These are phyloP conservation scores for Xyrauchen texanus DNA, from an alignment of 2,113 vertebrate species.

Conservation along the genomic window DNA sequence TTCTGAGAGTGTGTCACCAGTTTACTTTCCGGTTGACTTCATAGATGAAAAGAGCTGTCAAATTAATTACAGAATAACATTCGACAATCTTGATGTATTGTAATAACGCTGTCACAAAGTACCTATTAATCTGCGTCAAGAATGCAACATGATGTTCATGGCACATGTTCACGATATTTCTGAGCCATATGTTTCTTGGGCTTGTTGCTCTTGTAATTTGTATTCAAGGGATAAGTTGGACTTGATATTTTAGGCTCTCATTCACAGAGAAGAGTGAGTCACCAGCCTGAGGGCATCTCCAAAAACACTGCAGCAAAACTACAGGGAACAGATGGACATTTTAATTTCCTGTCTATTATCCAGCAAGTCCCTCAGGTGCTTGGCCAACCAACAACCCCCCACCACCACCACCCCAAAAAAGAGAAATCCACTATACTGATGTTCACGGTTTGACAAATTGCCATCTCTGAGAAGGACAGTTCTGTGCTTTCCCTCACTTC, in stretches of 20 bases:
- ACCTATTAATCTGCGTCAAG: background rate
- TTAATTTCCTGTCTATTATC: conserved; percentile 27
- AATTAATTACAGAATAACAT: conserved; percentile 1
- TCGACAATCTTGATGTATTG: background rate
- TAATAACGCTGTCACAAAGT: background rate
- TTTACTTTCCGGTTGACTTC: background rate
- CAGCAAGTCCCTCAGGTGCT: background rate
- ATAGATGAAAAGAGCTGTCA: background rate
- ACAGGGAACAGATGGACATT: conserved; percentile 28
- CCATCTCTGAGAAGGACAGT: background rate
- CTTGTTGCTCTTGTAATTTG: conserved; percentile 1
- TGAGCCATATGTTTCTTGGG: conserved; percentile 22
- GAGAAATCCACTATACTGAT: background rate
- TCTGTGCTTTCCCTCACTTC: conserved; percentile 66
- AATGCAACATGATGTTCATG: conserved; percentile 8
- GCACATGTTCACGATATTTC: conserved; percentile 8
- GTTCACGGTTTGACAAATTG: background rate
- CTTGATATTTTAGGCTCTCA: conserved; percentile 5
- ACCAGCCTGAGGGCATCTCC: conserved; percentile 34
- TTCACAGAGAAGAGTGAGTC: conserved; percentile 35
- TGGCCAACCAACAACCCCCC: conserved; percentile 40
- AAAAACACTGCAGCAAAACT: conserved; percentile 33
- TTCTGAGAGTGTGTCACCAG: background rate
- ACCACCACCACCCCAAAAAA: background rate
- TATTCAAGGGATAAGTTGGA: conserved; percentile 35